These are phyloP conservation scores for Dinomys branickii DNA, from an alignment of 2,113 vertebrate species.

Conservation along the genomic window DNA sequence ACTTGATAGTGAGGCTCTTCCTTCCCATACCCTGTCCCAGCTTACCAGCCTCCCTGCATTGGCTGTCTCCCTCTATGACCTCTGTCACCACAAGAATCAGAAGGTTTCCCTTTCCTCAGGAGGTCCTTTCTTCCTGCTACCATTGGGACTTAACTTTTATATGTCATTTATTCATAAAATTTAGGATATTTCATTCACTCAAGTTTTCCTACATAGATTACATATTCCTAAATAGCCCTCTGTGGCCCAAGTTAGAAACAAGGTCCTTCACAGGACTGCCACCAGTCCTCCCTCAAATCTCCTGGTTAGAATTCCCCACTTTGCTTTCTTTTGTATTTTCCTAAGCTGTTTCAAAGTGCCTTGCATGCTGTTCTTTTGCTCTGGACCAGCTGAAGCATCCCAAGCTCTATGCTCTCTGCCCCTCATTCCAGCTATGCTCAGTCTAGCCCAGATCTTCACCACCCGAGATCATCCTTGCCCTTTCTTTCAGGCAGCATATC, in stretches of 20 bases:
- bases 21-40: neutral
- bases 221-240: neutral
- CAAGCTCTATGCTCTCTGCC: neutral
- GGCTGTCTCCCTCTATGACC: neutral
- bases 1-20: neutral
- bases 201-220: neutral
- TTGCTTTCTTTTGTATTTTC: neutral
- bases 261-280: neutral
- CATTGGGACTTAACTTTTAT: neutral
- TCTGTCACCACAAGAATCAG: neutral
- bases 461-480: neutral
- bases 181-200: neutral
- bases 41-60: neutral
- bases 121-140: neutral
- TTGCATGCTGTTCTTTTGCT: neutral
- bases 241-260: neutral
- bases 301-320: neutral
- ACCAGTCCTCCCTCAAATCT: neutral
- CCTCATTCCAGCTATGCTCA: rapidly evolving
- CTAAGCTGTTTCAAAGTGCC: neutral
- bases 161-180: neutral
- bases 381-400: neutral
- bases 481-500: neutral
- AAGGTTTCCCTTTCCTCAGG: neutral
- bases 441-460: neutral